These are phyloP conservation scores for Aphaenogaster rudis DNA, from an alignment of 1,140 invertebrate species.

Conservation along the genomic window DNA sequence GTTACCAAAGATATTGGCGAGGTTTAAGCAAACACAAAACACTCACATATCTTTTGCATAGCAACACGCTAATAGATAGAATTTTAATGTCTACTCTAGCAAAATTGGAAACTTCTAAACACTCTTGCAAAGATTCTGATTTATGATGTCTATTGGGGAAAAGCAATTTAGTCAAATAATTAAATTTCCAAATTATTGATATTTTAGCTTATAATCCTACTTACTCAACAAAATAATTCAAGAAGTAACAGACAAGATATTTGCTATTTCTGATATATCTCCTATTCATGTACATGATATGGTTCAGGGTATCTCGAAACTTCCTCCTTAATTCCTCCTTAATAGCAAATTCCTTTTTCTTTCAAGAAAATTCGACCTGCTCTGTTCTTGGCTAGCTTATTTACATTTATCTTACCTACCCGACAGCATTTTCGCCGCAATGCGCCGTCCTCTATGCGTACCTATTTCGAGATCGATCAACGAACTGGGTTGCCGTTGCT, in stretches of 20 bases:
- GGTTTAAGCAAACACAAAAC: background rate
- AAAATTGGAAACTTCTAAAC: background rate
- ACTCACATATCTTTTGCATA: background rate
- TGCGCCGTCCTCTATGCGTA: conserved; percentile 34
- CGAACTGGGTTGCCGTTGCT: conserved; percentile 19
- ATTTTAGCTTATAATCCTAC: background rate
- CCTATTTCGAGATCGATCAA: conserved; percentile 42
- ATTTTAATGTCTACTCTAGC: background rate
- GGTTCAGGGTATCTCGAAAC: background rate
- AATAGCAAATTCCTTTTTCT: background rate
- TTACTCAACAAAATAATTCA: background rate
- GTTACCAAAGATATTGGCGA: background rate
- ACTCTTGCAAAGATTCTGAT: background rate
- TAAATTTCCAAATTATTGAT: background rate
- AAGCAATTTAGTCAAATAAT: background rate
- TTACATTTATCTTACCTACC: background rate
- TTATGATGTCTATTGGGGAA: background rate
- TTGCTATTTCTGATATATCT: background rate
- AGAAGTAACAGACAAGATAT: background rate
- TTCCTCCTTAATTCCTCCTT: background rate
- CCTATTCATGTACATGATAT: background rate
- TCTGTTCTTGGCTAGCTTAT: background rate
- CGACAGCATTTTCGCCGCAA: conserved; percentile 21
- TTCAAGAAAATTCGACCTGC: background rate
- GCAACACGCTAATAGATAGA: background rate